Percentiles rank a stretch among this genome's conserved stretches.
Evolutionary conservation across 2,113 vertebrate species (phyloP).

Genomic region (Cariama cristata): DNA sequence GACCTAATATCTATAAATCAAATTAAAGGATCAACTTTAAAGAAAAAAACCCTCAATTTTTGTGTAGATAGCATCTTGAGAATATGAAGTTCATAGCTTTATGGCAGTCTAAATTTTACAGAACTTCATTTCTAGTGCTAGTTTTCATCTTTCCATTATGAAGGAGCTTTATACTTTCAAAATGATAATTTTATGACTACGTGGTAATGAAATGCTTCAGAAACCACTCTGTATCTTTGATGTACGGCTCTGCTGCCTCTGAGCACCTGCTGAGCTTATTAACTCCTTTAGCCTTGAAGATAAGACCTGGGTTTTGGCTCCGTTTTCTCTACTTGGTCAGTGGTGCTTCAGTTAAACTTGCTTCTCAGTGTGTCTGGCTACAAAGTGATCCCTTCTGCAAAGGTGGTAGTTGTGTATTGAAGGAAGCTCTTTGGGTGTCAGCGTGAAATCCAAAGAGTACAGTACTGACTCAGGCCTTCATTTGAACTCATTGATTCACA

Average conservation of each 20-base stretch:
- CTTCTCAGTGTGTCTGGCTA: background rate
- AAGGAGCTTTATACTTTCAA: background rate
- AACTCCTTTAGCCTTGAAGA: background rate
- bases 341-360: background rate
- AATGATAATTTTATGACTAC: background rate
- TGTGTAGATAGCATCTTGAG: background rate
- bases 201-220: background rate
- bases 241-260: background rate
- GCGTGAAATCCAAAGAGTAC: background rate
- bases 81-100: background rate
- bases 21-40: background rate
- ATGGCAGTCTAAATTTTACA: background rate
- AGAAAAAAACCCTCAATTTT: background rate
- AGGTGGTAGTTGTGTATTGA: background rate
- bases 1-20: background rate
- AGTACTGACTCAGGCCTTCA: background rate
- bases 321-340: background rate
- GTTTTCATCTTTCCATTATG: conserved; percentile 4
- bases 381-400: background rate
- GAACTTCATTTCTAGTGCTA: background rate
- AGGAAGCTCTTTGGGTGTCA: background rate
- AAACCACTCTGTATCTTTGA: background rate
- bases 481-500: background rate
- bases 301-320: background rate
- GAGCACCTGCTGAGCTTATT: background rate